Conservation (phyloP, 2,113 vertebrate genomes). For the Lontra canadensis region DNA sequence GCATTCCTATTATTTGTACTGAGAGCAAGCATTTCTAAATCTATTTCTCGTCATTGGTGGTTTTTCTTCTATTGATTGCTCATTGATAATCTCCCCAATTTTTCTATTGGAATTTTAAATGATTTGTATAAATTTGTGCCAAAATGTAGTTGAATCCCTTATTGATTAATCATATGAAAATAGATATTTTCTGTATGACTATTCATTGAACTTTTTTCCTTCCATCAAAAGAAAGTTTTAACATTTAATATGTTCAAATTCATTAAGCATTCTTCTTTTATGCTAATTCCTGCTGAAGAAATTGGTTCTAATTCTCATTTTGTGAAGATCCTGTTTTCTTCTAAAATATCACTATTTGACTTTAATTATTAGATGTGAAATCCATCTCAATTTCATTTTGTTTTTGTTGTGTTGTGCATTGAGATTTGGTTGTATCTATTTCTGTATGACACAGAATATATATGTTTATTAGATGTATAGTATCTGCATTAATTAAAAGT, state of each 20-base stretch:
- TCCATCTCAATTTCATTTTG: not conserved
- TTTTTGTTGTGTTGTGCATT: not conserved
- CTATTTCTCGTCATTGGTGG: not conserved
- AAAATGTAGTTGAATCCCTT: not conserved
- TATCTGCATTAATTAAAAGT: not conserved
- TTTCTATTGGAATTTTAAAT: not conserved
- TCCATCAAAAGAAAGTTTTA: not conserved
- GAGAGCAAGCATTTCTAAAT: not conserved
- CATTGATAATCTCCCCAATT: not conserved
- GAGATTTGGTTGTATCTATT: not conserved
- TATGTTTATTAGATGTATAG: not conserved
- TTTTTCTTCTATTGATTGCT: not conserved
- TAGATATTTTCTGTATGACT: not conserved
- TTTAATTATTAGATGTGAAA: not conserved
- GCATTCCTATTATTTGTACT: not conserved
- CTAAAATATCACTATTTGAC: not conserved
- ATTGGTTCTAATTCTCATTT: not conserved
- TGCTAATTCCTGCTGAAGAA: not conserved
- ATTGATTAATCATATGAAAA: not conserved
- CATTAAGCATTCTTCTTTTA: not conserved
- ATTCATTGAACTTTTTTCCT: not conserved
- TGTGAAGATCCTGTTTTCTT: not conserved
- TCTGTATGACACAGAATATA: not conserved
- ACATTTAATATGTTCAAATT: not conserved
- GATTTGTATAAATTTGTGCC: not conserved